These are phyloP conservation scores for Canis aureus DNA, from an alignment of 2,113 vertebrate species.

Conservation along the genomic window DNA sequence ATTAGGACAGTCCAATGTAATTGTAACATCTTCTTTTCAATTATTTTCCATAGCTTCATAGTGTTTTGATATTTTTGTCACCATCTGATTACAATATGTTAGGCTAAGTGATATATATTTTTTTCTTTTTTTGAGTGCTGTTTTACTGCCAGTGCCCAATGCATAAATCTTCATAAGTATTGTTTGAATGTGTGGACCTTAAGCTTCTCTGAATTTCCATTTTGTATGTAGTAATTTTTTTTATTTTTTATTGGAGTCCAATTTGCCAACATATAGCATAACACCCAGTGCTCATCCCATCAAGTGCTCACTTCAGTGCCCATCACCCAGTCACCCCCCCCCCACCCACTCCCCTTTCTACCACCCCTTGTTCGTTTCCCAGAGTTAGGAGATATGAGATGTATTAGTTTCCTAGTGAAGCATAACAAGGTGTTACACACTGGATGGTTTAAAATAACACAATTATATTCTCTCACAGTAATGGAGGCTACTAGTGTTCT, in stretches of 20 bases:
- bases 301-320: no score
- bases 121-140: background rate
- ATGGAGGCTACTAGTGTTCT: background rate
- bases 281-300: no score
- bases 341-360: no score
- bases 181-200: background rate
- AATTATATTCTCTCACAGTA: background rate
- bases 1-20: background rate
- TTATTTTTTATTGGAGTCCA: background rate
- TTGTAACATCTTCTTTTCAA: background rate
- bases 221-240: background rate
- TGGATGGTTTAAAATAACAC: background rate
- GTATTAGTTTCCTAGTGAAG: no score
- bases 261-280: no score
- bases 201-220: background rate
- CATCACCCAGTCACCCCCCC: no score
- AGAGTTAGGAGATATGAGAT: no score
- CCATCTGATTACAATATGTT: background rate
- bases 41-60: background rate
- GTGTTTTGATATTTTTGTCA: background rate
- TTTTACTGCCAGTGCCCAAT: background rate
- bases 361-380: no score
- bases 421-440: background rate
- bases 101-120: background rate
- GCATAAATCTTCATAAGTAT: background rate